Evolutionary conservation across 2,113 vertebrate genomes (phyloP).

Genomic region (human): GRCh38 chr3:64985001-64985500

Average conservation of each 20-base stretch:
- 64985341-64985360: background rate
- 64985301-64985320: background rate
- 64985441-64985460: background rate
- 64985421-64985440: background rate
- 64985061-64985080: background rate
- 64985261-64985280: background rate
- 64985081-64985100: background rate
- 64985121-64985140: background rate
- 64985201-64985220: background rate
- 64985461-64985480: background rate
- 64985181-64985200: background rate
- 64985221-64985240: background rate
- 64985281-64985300: background rate
- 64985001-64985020: background rate
- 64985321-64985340: background rate
- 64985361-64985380: conserved; percentile 6
- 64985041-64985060: background rate
- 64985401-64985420: background rate
- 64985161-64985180: background rate
- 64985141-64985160: background rate
- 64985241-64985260: background rate
- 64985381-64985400: background rate
- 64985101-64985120: background rate
- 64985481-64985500: background rate
- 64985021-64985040: background rate